Conservation (phyloP, 2,797 vertebrate genomes). For the Zenarchopterus dispar region DNA sequence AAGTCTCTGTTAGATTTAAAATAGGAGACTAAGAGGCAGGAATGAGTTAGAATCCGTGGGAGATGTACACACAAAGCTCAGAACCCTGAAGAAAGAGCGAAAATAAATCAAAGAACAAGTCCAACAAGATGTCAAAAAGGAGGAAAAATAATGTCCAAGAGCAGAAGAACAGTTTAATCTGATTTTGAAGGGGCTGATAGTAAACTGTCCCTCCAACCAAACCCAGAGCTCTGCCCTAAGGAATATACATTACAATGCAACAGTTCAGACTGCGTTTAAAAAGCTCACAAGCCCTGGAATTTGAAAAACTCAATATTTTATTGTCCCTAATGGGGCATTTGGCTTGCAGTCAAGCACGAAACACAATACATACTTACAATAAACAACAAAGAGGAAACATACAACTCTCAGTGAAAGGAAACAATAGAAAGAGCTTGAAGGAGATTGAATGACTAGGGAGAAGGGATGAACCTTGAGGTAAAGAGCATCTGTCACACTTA, state of each 20-base stretch:
- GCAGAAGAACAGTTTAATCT: slow-evolving; percentile 28
- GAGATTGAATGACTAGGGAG: slow-evolving; percentile 35
- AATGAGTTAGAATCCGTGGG: not conserved
- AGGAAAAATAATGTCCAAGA: slow-evolving; percentile 3
- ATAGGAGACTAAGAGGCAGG: slow-evolving; percentile 12
- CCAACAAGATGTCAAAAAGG: slow-evolving; percentile 10
- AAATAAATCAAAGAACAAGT: slow-evolving; percentile 8
- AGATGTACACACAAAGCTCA: slow-evolving; percentile 6
- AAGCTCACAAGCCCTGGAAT: slow-evolving; percentile 41
- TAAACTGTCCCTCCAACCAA: slow-evolving; percentile 31
- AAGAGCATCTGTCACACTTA: slow-evolving; percentile 57
- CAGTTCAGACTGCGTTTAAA: slow-evolving; percentile 40
- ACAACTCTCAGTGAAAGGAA: slow-evolving; percentile 39
- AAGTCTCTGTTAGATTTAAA: slow-evolving; percentile 46
- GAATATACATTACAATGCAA: slow-evolving; percentile 46
- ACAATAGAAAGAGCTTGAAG: slow-evolving; percentile 32
- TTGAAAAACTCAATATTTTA: slow-evolving; percentile 64
- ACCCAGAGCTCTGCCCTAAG: slow-evolving; percentile 48
- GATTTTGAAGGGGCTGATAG: slow-evolving; percentile 30
- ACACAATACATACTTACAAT: slow-evolving; percentile 56
- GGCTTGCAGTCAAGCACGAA: slow-evolving; percentile 62
- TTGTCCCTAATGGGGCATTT: slow-evolving; percentile 69
- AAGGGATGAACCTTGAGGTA: slow-evolving; percentile 31
- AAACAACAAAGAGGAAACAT: slow-evolving; percentile 61
- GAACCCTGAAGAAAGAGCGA: not conserved